These are phyloP conservation scores for Lemur catta DNA, from an alignment of 2,797 vertebrate species.

Conservation along the genomic window DNA sequence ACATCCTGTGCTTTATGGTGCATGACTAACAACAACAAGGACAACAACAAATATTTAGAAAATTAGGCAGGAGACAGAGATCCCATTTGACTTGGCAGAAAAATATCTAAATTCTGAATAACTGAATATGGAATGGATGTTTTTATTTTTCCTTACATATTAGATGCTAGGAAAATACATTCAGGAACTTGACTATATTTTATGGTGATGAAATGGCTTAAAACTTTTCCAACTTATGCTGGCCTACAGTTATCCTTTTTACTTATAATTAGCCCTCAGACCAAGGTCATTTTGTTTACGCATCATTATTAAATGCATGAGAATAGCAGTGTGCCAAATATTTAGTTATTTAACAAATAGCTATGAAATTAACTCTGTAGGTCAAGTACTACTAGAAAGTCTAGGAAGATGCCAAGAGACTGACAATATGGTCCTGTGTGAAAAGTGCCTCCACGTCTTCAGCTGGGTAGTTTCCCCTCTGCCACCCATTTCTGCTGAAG, in stretches of 20 bases:
- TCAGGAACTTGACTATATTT: not conserved
- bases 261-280: not conserved
- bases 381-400: not conserved
- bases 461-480: not conserved
- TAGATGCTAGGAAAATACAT: not conserved
- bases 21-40: not conserved
- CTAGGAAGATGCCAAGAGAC: not conserved
- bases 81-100: not conserved
- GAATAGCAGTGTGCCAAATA: not conserved
- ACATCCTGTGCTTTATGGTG: not conserved
- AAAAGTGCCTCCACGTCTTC: not conserved
- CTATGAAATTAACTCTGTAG: not conserved
- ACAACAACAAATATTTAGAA: not conserved
- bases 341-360: slow-evolving; percentile 7
- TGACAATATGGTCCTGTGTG: not conserved
- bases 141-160: slow-evolving; percentile 29
- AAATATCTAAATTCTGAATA: not conserved
- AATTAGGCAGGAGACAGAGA: not conserved
- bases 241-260: not conserved
- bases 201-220: not conserved
- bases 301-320: not conserved
- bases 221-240: not conserved
- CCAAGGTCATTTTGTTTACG: not conserved
- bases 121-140: not conserved
- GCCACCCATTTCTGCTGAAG: not conserved